phyloP scores from a whole-genome alignment of 2,113 vertebrate species.

The Podiceps cristatus region DNA sequence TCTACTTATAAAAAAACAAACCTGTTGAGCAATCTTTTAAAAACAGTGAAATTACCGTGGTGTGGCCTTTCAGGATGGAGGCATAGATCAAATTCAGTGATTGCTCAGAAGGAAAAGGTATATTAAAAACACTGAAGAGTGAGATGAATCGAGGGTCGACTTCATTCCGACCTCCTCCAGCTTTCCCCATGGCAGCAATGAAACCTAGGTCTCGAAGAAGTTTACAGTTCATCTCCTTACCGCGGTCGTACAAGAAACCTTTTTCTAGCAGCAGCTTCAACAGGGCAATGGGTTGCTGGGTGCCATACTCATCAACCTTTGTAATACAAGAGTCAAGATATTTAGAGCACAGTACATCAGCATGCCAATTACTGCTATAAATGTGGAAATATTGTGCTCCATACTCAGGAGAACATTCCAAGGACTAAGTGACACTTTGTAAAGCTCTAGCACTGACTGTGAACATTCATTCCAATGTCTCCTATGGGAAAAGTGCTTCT shows the following conservation, averaged over 20 bases:
- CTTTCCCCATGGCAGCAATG: conserved; percentile 94
- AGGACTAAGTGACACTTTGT: not conserved
- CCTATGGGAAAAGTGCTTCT: not conserved
- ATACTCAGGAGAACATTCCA: not conserved
- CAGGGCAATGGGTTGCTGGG: conserved; percentile 94
- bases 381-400: not conserved
- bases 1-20: not conserved
- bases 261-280: conserved; percentile 91
- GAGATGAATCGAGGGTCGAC: conserved; percentile 92
- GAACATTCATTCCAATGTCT: not conserved
- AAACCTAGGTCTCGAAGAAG: conserved; percentile 90
- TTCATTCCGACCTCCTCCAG: conserved; percentile 94
- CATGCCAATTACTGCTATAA: not conserved
- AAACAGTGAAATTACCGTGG: conserved; percentile 76
- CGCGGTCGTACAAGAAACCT: conserved; percentile 90
- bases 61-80: conserved; percentile 93
- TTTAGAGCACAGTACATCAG: not conserved
- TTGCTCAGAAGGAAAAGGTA: conserved; percentile 88
- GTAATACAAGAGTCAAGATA: not conserved
- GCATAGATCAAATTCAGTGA: conserved; percentile 89
- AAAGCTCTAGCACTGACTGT: not conserved
- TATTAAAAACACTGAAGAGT: conserved; percentile 91
- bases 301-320: conserved; percentile 94
- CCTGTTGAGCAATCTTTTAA: not conserved
- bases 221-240: conserved; percentile 93